Conservation (phyloP, 2,113 vertebrate species). For the Hippotragus niger region DNA sequence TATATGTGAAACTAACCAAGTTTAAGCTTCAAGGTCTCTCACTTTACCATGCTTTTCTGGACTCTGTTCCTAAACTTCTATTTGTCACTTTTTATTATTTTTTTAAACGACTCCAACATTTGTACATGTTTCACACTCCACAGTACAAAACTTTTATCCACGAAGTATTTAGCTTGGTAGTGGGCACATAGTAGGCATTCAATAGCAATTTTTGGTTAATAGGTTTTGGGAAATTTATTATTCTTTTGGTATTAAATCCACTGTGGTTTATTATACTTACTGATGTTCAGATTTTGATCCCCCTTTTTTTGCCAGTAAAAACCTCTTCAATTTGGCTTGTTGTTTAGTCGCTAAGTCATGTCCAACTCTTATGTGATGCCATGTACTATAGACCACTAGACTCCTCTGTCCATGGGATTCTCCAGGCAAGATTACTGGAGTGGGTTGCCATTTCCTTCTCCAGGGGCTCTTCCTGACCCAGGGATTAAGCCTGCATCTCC, state of each 20-base stretch:
- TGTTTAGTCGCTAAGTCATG: not conserved
- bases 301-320: not conserved
- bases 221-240: not conserved
- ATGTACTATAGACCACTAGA: not conserved
- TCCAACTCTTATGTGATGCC: not conserved
- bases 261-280: not conserved
- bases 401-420: not conserved
- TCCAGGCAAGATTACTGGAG: not conserved
- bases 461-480: not conserved
- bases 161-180: not conserved
- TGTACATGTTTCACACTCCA: not conserved
- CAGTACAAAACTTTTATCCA: not conserved
- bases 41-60: not conserved
- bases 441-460: not conserved
- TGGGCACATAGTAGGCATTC: not conserved
- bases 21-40: not conserved
- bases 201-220: not conserved
- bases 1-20: not conserved
- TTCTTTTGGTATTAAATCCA: not conserved
- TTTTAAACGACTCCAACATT: not conserved
- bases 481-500: not conserved
- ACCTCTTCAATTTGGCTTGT: not conserved
- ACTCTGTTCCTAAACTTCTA: not conserved
- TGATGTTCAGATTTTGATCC: not conserved
- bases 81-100: not conserved